Conservation (phyloP, 2,797 vertebrate genomes). For the Oophaga sylvatica region DNA sequence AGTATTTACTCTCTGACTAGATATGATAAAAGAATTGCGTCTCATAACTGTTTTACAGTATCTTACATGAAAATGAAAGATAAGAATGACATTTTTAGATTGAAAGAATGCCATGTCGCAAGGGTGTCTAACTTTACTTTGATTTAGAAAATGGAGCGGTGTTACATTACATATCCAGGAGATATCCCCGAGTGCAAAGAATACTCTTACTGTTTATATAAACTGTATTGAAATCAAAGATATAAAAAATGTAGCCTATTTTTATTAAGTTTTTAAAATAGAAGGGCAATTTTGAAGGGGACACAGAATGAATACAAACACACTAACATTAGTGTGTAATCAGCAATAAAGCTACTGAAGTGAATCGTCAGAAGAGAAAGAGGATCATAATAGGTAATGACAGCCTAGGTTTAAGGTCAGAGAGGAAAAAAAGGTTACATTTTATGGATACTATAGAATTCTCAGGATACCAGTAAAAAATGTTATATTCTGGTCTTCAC, state of each 20-base stretch:
- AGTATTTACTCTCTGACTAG: background rate
- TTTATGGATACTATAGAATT: constrained; percentile 18
- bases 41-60: constrained; percentile 12
- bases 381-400: constrained; percentile 32
- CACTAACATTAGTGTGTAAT: constrained; percentile 23
- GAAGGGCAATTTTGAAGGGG: constrained; percentile 30
- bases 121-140: background rate
- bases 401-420: constrained; percentile 16
- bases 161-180: background rate
- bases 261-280: constrained; percentile 14
- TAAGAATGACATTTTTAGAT: constrained; percentile 1
- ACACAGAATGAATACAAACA: constrained; percentile 20
- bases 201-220: background rate
- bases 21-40: background rate
- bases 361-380: constrained; percentile 28
- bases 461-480: background rate
- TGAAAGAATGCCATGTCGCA: background rate
- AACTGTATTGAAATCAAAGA: background rate
- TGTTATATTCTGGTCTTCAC: background rate
- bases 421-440: constrained; percentile 29
- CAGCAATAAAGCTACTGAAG: constrained; percentile 30
- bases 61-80: background rate
- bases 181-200: background rate
- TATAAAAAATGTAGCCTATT: background rate
- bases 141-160: background rate